Conservation (phyloP, 2,113 vertebrate species). For the Eclectus roratus region DNA sequence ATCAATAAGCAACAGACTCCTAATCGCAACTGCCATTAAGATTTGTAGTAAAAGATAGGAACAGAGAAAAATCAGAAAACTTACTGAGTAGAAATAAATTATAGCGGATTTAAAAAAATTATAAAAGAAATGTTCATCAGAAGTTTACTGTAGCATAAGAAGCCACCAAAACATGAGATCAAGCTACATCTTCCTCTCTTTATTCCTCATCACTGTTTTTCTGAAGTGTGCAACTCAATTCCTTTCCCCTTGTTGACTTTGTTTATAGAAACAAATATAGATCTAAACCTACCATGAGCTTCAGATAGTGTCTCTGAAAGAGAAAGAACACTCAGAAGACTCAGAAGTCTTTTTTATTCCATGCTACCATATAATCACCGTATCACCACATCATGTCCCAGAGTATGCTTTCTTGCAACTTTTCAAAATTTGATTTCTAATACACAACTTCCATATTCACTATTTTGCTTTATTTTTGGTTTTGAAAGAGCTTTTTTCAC, state of each 20-base stretch:
- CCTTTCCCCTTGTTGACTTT: neutral
- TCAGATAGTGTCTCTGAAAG: neutral
- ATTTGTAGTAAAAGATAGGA: constrained; percentile 21
- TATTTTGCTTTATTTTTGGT: neutral
- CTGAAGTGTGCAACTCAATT: neutral
- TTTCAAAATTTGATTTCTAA: neutral
- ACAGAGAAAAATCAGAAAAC: constrained; percentile 45
- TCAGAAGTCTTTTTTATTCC: neutral
- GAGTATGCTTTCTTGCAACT: neutral
- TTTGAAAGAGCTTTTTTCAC: neutral
- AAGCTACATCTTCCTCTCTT: neutral
- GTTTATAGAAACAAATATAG: neutral
- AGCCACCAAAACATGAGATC: neutral
- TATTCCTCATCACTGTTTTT: neutral
- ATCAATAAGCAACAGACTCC: constrained; percentile 24
- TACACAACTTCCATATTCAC: neutral
- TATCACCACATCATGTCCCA: neutral
- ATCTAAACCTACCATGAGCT: neutral
- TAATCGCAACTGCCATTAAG: constrained; percentile 11
- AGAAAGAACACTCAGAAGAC: neutral
- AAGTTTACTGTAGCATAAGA: constrained; percentile 2
- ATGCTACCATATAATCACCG: neutral
- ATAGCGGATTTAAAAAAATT: neutral
- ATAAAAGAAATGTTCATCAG: neutral
- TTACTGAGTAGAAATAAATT: constrained; percentile 22